Evolutionary conservation across 1,140 invertebrate species (phyloP).

Genomic region (Cyphomyrmex costatus): DNA sequence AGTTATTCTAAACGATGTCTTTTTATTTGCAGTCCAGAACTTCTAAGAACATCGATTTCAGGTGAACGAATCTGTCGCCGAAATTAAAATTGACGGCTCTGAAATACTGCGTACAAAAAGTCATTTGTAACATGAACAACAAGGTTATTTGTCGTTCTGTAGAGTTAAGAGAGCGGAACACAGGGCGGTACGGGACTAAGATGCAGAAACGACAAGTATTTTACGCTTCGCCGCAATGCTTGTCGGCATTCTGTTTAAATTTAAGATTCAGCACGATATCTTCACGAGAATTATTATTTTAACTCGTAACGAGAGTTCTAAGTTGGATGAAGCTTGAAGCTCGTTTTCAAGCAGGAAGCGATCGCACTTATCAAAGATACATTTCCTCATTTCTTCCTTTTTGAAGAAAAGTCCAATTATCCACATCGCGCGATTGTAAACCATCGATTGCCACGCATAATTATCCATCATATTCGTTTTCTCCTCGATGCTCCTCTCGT

Average conservation of each 20-base stretch:
- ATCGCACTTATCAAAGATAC: constrained; percentile 49
- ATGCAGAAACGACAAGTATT: constrained; percentile 29
- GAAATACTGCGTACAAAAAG: background rate
- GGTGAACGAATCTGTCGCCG: background rate
- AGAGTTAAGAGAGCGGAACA: constrained; percentile 10
- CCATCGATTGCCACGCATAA: constrained; percentile 55
- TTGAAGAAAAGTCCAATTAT: constrained; percentile 69
- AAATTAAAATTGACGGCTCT: constrained; percentile 2
- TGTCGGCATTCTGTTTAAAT: constrained; percentile 71
- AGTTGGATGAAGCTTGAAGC: constrained; percentile 51
- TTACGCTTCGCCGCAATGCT: constrained; percentile 30
- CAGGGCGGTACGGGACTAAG: background rate
- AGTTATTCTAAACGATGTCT: background rate
- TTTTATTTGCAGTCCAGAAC: background rate
- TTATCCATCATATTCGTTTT: constrained; percentile 52
- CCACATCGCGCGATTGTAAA: constrained; percentile 1
- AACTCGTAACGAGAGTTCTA: constrained; percentile 60
- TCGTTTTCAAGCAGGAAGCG: constrained; percentile 62
- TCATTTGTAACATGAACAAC: constrained; percentile 5
- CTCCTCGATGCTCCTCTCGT: background rate
- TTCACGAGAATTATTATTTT: constrained; percentile 74
- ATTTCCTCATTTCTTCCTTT: background rate
- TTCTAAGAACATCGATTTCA: background rate
- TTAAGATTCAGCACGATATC: constrained; percentile 69
- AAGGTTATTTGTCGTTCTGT: background rate